Evolutionary conservation across 2,797 vertebrate genomes (phyloP).

Genomic region (Hippopotamyrus pictus): DNA sequence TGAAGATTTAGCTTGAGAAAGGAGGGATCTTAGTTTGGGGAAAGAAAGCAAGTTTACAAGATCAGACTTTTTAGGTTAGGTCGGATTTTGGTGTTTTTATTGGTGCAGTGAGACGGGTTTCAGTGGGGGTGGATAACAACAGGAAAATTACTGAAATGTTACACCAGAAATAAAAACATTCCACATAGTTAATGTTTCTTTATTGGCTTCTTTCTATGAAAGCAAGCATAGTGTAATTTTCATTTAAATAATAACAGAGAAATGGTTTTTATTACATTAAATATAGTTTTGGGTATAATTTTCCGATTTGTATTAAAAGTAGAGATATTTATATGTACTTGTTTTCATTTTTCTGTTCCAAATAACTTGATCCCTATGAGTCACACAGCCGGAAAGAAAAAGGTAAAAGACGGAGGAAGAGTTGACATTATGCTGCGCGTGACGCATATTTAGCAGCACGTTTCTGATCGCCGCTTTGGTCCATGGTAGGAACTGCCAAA

Average conservation of each 20-base stretch:
- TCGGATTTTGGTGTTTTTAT: neutral
- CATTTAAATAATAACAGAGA: neutral
- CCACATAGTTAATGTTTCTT: neutral
- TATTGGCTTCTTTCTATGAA: neutral
- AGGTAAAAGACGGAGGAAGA: neutral
- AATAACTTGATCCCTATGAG: neutral
- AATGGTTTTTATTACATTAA: neutral
- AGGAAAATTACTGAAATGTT: neutral
- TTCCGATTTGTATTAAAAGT: neutral
- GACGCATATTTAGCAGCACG: neutral
- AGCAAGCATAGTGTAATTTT: neutral
- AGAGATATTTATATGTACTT: neutral
- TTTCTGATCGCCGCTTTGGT: neutral
- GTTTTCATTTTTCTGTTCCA: neutral
- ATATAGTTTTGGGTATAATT: neutral
- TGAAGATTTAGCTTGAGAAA: neutral
- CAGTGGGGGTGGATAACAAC: neutral
- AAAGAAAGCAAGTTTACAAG: neutral
- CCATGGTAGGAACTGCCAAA: slow-evolving; percentile 21
- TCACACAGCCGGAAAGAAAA: neutral
- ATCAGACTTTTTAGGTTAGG: neutral
- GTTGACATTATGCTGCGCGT: neutral
- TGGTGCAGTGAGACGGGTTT: neutral
- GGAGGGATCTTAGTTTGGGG: neutral
- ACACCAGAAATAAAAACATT: neutral